Percentiles rank a stretch among this genome's conserved stretches.
phyloP scores from a whole-genome alignment of 2,113 vertebrate species.

The Cettia cetti region DNA sequence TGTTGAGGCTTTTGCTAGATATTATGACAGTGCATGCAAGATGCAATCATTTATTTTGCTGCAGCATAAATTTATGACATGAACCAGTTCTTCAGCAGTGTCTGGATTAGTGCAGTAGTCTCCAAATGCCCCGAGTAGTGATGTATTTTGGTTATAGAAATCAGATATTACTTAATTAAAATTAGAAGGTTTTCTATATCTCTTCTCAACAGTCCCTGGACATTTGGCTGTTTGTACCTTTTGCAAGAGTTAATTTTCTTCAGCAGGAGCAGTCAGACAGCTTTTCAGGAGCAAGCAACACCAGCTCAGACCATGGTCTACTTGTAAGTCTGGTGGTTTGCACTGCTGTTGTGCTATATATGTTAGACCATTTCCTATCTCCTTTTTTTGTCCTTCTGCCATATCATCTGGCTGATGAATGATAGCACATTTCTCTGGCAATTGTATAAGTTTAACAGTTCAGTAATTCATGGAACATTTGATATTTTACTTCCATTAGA shows the following conservation, averaged over 20 bases:
- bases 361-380: neutral
- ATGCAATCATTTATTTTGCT: neutral
- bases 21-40: neutral
- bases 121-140: neutral
- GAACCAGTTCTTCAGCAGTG: neutral
- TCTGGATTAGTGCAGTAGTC: neutral
- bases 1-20: neutral
- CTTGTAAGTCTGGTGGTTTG: neutral
- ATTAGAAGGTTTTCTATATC: neutral
- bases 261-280: neutral
- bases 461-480: neutral
- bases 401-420: neutral
- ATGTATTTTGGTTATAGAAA: neutral
- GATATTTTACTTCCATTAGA: neutral
- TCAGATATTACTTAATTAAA: neutral
- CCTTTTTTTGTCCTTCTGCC: neutral
- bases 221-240: neutral
- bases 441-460: neutral
- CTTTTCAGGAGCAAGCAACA: neutral
- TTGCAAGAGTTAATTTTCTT: neutral
- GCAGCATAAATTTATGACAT: neutral
- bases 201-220: neutral
- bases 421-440: neutral
- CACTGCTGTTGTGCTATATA: accelerated
- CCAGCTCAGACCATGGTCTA: neutral